Conservation (phyloP, 2,113 vertebrate genomes). For the Bufo bufo region DNA sequence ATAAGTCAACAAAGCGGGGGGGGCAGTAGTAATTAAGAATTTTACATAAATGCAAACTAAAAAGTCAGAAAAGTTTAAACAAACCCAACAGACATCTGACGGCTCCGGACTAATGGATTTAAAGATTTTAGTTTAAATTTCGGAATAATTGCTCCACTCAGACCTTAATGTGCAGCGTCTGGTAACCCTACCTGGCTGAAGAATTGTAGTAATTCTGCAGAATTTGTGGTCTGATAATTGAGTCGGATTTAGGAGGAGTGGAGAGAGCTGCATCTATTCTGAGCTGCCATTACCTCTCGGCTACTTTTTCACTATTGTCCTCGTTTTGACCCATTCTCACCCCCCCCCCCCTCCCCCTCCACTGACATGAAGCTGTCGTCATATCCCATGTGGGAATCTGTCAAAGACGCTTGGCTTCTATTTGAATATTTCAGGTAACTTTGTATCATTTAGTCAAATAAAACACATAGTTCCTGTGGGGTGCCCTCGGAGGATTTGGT, state of each 20-base stretch:
- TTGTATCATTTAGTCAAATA: too few relatives aligned
- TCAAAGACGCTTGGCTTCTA: not conserved
- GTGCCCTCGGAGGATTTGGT: too few relatives aligned
- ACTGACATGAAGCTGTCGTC: not conserved
- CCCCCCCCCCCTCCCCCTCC: not conserved
- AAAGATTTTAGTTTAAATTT: constrained; percentile 64
- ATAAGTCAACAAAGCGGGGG: not conserved
- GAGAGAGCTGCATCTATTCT: constrained; percentile 7
- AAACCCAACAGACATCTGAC: not conserved
- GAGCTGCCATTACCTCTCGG: not conserved
- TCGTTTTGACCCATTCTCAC: not conserved
- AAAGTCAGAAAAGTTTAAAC: constrained; percentile 58
- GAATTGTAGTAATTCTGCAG: constrained; percentile 59
- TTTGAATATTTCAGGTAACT: too few relatives aligned
- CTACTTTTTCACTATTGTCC: constrained; percentile 9
- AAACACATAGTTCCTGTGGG: too few relatives aligned
- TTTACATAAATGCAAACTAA: not conserved
- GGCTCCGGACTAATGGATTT: constrained; percentile 58
- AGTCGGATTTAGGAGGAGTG: constrained; percentile 58
- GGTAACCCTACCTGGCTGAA: constrained; percentile 64
- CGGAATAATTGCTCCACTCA: constrained; percentile 65
- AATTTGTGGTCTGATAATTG: constrained; percentile 60
- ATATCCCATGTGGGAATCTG: not conserved
- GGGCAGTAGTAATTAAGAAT: not conserved
- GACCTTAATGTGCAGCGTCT: constrained; percentile 55